A percentile compares a stretch with the other conserved stretches of the same genome.
Evolutionary conservation across 2,888 invertebrate species (phyloP).

Genomic region (Tiphia femorata): DNA sequence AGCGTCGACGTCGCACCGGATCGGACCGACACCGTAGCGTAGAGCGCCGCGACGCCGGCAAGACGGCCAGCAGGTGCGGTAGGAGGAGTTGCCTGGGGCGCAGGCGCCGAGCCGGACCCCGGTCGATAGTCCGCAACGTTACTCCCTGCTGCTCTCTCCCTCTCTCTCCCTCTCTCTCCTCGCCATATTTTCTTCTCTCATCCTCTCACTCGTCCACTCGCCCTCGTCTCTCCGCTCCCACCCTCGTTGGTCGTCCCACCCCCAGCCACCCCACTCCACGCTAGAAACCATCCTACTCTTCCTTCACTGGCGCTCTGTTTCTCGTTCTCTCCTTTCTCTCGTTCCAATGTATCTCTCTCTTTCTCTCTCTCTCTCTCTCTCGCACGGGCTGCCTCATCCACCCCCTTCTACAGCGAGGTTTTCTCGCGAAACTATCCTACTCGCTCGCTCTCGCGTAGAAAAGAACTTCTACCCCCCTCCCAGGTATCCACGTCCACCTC

Average conservation of each 20-base stretch:
- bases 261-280: too few relatives aligned
- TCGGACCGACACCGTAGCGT: slow-evolving; percentile 45
- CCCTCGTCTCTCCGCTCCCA: background rate
- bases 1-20: slow-evolving; percentile 47
- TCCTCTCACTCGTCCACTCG: background rate
- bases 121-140: slow-evolving; percentile 67
- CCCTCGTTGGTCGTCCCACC: slow-evolving; percentile 2
- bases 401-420: background rate
- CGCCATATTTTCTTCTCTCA: background rate
- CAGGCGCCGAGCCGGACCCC: slow-evolving; percentile 53
- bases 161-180: background rate
- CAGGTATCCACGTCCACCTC: background rate
- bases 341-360: background rate
- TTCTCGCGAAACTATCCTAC: background rate
- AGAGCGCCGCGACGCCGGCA: slow-evolving; percentile 65
- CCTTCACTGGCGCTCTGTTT: background rate
- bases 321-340: background rate
- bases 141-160: slow-evolving; percentile 25
- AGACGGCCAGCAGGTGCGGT: slow-evolving; percentile 46
- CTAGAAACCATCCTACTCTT: too few relatives aligned
- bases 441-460: background rate
- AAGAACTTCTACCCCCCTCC: background rate
- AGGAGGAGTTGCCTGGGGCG: slow-evolving; percentile 51
- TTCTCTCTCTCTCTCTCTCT: background rate
- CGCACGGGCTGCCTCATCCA: background rate